phyloP scores from a whole-genome alignment of 2,113 vertebrate genomes.

The Embiotoca jacksoni region DNA sequence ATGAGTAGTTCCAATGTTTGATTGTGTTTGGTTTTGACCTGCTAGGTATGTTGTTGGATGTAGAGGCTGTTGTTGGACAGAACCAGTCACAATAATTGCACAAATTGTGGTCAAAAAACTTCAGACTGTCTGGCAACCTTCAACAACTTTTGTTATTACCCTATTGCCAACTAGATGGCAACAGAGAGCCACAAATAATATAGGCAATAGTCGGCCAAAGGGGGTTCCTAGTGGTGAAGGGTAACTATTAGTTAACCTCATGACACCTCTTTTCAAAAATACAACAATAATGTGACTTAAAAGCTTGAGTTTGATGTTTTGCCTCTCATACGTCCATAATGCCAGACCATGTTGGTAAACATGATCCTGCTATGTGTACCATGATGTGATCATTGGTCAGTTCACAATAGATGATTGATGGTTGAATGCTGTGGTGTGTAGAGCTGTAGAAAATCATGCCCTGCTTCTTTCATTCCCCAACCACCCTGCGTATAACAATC shows the following conservation, averaged over 20 bases:
- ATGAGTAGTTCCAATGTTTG: constrained; percentile 11
- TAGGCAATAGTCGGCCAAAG: not conserved
- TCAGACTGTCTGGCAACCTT: not conserved
- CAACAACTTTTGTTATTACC: not conserved
- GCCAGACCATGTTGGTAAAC: not conserved
- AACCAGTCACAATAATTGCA: not conserved
- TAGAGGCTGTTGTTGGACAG: not conserved
- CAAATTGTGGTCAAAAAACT: not conserved
- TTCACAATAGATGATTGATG: not conserved
- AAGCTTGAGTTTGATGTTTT: not conserved
- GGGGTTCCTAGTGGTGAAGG: not conserved
- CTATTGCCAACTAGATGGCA: not conserved
- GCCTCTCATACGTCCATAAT: not conserved
- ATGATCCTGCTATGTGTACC: not conserved
- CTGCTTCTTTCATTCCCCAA: not conserved
- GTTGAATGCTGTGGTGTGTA: not conserved
- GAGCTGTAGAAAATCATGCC: constrained; percentile 4
- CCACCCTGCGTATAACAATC: not conserved
- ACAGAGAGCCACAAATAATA: not conserved
- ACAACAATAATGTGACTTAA: not conserved
- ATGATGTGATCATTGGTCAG: not conserved
- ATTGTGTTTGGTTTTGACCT: not conserved
- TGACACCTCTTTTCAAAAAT: not conserved
- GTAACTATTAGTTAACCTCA: not conserved
- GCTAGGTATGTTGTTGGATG: too few relatives aligned